Conservation (phyloP, 2,888 invertebrate species). For the Ariolimax columbianus region DNA sequence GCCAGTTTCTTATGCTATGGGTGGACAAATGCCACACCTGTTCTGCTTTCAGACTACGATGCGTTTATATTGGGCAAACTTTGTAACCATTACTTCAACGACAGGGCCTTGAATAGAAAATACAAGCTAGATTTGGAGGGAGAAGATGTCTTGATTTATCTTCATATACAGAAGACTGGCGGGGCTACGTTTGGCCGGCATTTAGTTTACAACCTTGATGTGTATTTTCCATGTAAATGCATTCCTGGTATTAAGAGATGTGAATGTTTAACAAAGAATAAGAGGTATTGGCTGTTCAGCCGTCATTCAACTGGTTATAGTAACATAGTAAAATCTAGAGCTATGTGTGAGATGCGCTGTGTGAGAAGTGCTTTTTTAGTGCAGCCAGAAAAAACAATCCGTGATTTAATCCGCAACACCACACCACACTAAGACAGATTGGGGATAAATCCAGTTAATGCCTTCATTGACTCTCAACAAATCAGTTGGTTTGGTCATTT, state of each 20-base stretch:
- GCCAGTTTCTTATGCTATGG: not conserved
- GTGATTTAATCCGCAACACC: no score
- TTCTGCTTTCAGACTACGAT: not conserved
- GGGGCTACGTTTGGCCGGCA: slow-evolving; percentile 98
- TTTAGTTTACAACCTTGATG: slow-evolving; percentile 94
- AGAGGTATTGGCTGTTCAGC: slow-evolving; percentile 89
- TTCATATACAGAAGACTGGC: slow-evolving; percentile 99
- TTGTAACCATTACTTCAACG: slow-evolving; percentile 23
- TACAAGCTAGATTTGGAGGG: slow-evolving; percentile 80
- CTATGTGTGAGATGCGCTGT: no score
- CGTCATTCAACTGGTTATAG: slow-evolving; percentile 77
- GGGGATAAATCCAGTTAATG: no score
- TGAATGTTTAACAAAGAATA: slow-evolving; percentile 68
- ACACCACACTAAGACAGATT: no score
- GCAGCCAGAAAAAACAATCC: no score
- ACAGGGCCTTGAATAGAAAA: slow-evolving; percentile 8
- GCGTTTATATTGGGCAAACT: not conserved
- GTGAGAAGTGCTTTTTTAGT: no score
- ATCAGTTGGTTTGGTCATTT: no score
- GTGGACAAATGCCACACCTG: not conserved
- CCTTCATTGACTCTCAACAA: no score
- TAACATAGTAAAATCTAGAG: no score
- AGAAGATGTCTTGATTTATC: slow-evolving; percentile 97
- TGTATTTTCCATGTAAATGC: slow-evolving; percentile 95
- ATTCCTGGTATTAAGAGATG: slow-evolving; percentile 30